These are phyloP conservation scores for Halcyon senegalensis DNA, from an alignment of 2,113 vertebrate species.

Conservation along the genomic window DNA sequence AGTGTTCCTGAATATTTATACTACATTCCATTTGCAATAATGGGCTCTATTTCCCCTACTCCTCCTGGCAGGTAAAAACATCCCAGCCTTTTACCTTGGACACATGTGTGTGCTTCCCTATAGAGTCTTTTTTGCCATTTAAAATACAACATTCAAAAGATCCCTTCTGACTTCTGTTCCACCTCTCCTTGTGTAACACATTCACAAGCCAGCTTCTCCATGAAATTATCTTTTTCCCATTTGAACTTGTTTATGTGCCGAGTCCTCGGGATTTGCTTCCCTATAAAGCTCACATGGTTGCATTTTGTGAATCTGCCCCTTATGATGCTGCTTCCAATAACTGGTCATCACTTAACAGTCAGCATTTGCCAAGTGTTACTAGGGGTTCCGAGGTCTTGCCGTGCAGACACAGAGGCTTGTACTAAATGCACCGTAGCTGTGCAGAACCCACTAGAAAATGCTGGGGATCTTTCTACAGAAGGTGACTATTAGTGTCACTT, in stretches of 20 bases:
- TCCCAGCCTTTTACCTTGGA: neutral
- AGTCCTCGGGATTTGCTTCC: neutral
- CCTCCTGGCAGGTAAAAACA: neutral
- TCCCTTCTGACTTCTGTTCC: neutral
- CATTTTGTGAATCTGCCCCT: neutral
- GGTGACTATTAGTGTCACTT: neutral
- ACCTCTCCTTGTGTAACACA: neutral
- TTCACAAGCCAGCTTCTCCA: neutral
- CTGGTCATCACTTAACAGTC: neutral
- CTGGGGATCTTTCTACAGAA: neutral
- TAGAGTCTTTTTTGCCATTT: neutral
- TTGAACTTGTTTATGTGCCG: neutral
- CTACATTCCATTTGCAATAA: neutral
- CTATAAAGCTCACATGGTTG: fast-evolving
- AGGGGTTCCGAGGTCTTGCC: neutral
- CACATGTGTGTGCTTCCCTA: neutral
- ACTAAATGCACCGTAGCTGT: neutral
- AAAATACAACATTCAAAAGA: neutral
- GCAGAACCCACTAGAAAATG: neutral
- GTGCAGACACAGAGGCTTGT: neutral
- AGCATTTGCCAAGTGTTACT: neutral
- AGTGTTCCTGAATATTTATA: neutral
- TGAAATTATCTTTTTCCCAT: neutral
- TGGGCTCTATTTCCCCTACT: neutral
- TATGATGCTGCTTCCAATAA: neutral